Conservation (phyloP, 2,888 invertebrate species). For the Thereva unica region DNA sequence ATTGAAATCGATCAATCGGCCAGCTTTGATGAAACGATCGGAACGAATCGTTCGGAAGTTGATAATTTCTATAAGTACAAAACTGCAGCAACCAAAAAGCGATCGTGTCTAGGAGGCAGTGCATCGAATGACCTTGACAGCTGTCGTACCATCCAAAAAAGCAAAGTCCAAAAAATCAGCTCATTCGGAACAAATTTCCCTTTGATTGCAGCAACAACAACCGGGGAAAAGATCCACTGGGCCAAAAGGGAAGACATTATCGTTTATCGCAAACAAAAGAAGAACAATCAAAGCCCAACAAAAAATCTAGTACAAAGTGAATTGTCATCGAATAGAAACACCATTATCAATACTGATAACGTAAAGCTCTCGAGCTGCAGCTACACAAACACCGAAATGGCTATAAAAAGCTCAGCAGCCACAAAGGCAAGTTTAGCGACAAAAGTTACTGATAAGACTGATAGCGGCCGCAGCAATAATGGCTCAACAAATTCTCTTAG, state of each 20-base stretch:
- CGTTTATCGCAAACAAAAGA: conserved; percentile 39
- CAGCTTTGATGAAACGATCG: conserved; percentile 12
- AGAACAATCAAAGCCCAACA: conserved; percentile 7
- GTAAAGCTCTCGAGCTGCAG: conserved; percentile 2
- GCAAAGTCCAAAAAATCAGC: conserved; percentile 18
- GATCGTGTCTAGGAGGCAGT: conserved; percentile 13
- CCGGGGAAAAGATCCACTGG: conserved; percentile 52
- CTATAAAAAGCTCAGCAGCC: conserved; percentile 29
- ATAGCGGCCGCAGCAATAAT: conserved; percentile 37
- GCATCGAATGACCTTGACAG: conserved; percentile 37
- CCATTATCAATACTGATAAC: conserved; percentile 29
- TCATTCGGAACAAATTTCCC: conserved; percentile 45
- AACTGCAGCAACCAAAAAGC: conserved; percentile 49
- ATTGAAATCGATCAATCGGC: conserved; percentile 4
- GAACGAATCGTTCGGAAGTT: conserved; percentile 46
- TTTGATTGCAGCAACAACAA: conserved; percentile 42
- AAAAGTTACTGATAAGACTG: conserved; percentile 37
- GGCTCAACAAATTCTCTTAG: conserved; percentile 40
- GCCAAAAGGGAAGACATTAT: conserved; percentile 49
- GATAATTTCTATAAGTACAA: conserved; percentile 59
- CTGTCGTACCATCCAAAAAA: neutral
- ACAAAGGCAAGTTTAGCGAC: conserved; percentile 8
- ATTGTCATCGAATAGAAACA: neutral
- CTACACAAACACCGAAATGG: conserved; percentile 26
- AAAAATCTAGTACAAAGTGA: conserved; percentile 33